Evolutionary conservation across 2,888 invertebrate species (phyloP).

Genomic region (Automeris io): DNA sequence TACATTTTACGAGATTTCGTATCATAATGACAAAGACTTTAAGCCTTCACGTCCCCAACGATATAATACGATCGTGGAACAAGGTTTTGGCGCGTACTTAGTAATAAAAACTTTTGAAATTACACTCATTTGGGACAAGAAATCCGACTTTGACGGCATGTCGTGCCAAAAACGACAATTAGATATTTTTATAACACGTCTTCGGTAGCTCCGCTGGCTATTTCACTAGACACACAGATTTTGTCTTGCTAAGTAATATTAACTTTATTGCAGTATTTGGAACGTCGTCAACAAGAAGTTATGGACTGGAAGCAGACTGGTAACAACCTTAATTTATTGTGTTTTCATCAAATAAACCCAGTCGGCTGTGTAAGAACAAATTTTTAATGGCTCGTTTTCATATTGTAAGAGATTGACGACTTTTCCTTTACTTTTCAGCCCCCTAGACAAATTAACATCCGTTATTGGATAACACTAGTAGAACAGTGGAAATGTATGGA

Average conservation of each 20-base stretch:
- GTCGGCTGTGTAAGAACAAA: neutral
- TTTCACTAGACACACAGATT: constrained; percentile 23
- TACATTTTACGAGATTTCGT: constrained; percentile 33
- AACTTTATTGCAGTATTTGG: constrained; percentile 4
- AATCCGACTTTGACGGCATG: constrained; percentile 62
- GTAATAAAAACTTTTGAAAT: constrained; percentile 76
- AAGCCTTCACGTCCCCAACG: constrained; percentile 30
- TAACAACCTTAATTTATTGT: constrained; percentile 5
- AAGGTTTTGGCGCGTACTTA: constrained; percentile 64
- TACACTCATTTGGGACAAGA: constrained; percentile 69
- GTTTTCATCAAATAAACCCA: neutral
- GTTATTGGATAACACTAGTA: too few species aligned
- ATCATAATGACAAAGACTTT: constrained; percentile 28
- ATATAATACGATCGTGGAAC: constrained; percentile 44
- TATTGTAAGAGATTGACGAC: too few species aligned
- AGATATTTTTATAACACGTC: constrained; percentile 52
- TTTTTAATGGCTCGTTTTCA: neutral
- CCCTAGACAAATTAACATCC: too few species aligned
- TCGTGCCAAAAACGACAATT: constrained; percentile 71
- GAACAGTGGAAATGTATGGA: too few species aligned
- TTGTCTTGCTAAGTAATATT: constrained; percentile 7
- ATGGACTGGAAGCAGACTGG: neutral
- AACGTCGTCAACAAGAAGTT: constrained; percentile 1
- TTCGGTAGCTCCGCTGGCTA: constrained; percentile 31
- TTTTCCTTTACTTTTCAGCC: too few species aligned